phyloP scores from a whole-genome alignment of 2,113 vertebrate species.

The Mirza zaza region DNA sequence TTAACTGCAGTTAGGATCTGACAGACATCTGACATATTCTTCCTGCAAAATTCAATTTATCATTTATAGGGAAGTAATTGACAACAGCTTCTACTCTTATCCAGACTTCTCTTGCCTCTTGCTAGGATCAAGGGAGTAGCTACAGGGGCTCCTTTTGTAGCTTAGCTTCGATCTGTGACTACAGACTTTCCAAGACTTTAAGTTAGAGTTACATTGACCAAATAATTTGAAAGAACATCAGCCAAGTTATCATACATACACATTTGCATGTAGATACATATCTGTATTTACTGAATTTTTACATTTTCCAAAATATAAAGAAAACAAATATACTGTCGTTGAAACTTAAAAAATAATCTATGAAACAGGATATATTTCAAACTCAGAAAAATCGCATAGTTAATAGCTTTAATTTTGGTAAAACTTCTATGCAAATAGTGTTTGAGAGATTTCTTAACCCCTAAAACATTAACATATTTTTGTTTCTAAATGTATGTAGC shows the following conservation, averaged over 20 bases:
- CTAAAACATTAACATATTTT: conserved; percentile 40
- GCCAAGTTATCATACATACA: background rate
- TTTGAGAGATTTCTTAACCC: conserved; percentile 59
- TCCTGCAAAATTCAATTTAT: background rate
- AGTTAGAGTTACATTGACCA: background rate
- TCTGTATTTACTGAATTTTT: background rate
- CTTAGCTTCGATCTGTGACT: background rate
- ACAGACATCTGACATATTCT: background rate
- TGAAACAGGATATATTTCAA: background rate
- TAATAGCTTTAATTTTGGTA: conserved; percentile 14
- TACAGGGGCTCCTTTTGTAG: background rate
- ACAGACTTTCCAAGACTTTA: background rate
- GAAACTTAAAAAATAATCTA: background rate
- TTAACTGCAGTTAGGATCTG: background rate
- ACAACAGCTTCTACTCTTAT: background rate
- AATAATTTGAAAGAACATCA: background rate
- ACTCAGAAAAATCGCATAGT: background rate
- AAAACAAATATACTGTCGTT: background rate
- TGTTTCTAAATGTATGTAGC: conserved; percentile 65
- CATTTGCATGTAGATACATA: background rate
- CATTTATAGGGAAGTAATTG: background rate
- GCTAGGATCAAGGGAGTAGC: background rate
- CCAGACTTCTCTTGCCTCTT: background rate
- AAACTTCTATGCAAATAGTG: conserved; percentile 9
- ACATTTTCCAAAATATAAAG: background rate